Evolutionary conservation across 2,113 vertebrate genomes (phyloP).

Genomic region (Phalacrocorax pelagicus): DNA sequence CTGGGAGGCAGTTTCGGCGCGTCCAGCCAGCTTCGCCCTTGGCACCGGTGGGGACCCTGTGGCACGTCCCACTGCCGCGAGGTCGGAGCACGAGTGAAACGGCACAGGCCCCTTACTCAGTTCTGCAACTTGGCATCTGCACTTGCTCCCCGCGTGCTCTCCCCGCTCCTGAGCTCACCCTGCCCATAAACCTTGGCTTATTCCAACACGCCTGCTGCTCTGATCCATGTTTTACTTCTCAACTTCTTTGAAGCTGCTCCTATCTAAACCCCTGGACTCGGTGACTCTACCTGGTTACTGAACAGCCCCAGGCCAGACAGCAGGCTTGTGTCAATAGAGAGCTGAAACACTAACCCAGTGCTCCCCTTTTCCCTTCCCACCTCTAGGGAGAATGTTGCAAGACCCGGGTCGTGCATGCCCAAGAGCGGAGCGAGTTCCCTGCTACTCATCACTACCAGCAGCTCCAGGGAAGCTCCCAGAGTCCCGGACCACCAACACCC

Average conservation of each 20-base stretch:
- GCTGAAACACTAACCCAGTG: background rate
- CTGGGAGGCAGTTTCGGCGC: background rate
- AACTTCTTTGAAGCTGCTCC: conserved; percentile 47
- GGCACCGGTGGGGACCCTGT: background rate
- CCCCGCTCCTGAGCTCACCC: background rate
- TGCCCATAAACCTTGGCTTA: conserved; percentile 47
- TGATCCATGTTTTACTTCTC: conserved; percentile 2
- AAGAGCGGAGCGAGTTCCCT: background rate
- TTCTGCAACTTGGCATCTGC: background rate
- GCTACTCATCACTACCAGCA: background rate
- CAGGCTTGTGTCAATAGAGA: conserved; percentile 11
- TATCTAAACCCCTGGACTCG: background rate
- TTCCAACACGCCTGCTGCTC: conserved; percentile 37
- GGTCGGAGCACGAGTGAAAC: background rate
- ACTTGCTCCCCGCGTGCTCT: background rate
- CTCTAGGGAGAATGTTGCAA: background rate
- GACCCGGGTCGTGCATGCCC: background rate
- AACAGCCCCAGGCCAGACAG: background rate
- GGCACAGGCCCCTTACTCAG: background rate
- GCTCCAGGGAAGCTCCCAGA: background rate
- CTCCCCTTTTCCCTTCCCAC: background rate
- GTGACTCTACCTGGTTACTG: conserved; percentile 27
- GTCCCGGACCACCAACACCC: background rate
- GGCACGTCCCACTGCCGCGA: accelerated
- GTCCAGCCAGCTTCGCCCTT: background rate